Base-by-base conservation (phyloP, 2,888 invertebrate genomes). In the Heliothis peltigera region DNA sequence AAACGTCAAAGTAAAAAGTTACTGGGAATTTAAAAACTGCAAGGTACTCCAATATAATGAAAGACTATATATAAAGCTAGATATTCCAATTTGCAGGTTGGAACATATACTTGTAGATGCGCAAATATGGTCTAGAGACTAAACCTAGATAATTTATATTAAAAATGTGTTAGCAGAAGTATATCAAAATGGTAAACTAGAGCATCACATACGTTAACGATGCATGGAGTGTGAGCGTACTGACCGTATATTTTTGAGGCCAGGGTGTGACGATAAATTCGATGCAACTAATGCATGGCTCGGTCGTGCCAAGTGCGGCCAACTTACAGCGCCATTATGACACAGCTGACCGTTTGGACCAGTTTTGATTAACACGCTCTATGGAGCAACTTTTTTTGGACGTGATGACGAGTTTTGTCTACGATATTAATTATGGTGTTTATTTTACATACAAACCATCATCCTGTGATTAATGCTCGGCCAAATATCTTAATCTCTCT, bases 221-320 rank as follows among this genome's bases (percentile, higher is more conserved):
- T 84, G 77, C 82, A 80, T 77, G 65, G 75, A 70, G 70, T 69
- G 71, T 58, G 64, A 75, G 66, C 57, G 61, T 70, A 71, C 54
- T 71, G 75, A 65, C 73, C 76, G 77, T 84, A 83, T 79, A 85
- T 83, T 86, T 87, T 87, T 84, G 82, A 80, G 75, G 76, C 72
- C 70, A 73, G 70, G 64, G 64, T 61, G 70, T 59, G 61, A 65
- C 68, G 74, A 84, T 86, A 85, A 84, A 85, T 88, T 78, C 63
- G 49, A 67, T 76, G 84, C 83, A 80, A 79, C 78, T 83, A 84
- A 84, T 81, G 80, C 86, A 84, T 71, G 52, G 48, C 19, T 49
- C 42, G 39, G 44, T 19, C 55, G 53, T 67, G 66, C 79, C 72
- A 70, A 71, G 51, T 69, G 67, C 48, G 58, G 62, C 58, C 57